Evolutionary conservation across 1,140 invertebrate species (phyloP).

Genomic region (Anastatus disparis): DNA sequence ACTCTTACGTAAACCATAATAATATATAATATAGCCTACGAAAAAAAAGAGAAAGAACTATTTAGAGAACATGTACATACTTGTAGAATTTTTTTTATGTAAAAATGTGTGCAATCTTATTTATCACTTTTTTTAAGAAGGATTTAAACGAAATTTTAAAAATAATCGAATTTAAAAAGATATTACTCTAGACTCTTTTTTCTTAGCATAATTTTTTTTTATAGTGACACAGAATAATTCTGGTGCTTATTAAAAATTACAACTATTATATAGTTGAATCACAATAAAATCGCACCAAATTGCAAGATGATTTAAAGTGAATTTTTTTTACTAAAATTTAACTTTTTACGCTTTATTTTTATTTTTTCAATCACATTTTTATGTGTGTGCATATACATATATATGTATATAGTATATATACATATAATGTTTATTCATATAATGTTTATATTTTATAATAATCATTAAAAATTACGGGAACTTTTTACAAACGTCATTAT

Average conservation of each 20-base stretch:
- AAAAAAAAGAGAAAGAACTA: constrained; percentile 54
- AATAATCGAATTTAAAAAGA: constrained; percentile 28
- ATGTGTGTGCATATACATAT: constrained; percentile 49
- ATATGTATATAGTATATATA: too few relatives aligned
- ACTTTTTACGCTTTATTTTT: constrained; percentile 19
- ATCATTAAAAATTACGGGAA: constrained; percentile 58
- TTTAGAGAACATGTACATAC: constrained; percentile 54
- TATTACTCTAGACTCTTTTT: constrained; percentile 1
- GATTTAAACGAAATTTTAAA: constrained; percentile 29
- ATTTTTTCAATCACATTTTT: constrained; percentile 39
- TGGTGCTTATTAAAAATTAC: constrained; percentile 27
- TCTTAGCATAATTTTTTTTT: constrained; percentile 13
- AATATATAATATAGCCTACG: constrained; percentile 49
- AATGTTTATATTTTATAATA: constrained; percentile 48
- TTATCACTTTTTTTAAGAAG: constrained; percentile 37
- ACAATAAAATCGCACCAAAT: constrained; percentile 37
- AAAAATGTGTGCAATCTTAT: constrained; percentile 39
- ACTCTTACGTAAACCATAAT: constrained; percentile 55
- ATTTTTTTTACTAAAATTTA: constrained; percentile 32
- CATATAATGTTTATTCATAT: too few relatives aligned
- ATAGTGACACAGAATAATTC: constrained; percentile 20
- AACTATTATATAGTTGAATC: constrained; percentile 42
- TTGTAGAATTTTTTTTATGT: constrained; percentile 42
- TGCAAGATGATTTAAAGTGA: constrained; percentile 20
- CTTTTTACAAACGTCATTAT: constrained; percentile 61